phyloP scores from a whole-genome alignment of 2,113 vertebrate genomes.

The Monopterus albus region DNA sequence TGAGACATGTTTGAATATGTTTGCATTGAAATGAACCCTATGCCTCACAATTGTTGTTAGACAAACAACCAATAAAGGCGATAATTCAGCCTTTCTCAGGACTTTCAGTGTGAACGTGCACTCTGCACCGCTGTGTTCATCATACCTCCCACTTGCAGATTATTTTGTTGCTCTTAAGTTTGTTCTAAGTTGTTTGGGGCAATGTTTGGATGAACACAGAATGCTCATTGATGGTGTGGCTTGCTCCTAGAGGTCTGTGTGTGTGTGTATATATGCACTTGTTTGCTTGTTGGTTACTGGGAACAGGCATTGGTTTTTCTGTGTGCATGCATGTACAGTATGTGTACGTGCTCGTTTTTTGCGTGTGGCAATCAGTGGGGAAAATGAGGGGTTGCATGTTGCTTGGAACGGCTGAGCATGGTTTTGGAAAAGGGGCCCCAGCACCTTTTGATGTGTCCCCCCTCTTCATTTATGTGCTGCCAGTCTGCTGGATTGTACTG shows the following conservation, averaged over 20 bases:
- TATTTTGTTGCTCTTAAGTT: constrained; percentile 32
- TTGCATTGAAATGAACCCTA: constrained; percentile 6
- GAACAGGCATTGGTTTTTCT: neutral
- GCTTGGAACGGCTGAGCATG: constrained; percentile 46
- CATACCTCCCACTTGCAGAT: constrained; percentile 46
- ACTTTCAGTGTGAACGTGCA: neutral
- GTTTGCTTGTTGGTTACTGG: constrained; percentile 44
- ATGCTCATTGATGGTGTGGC: constrained; percentile 59
- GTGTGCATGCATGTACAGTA: neutral
- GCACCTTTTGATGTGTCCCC: constrained; percentile 65
- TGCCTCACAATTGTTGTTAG: constrained; percentile 4
- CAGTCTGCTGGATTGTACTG: constrained; percentile 48
- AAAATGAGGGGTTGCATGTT: constrained; percentile 58
- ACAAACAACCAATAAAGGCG: neutral
- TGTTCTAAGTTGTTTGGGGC: constrained; percentile 48
- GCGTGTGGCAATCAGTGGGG: constrained; percentile 42
- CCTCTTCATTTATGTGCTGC: constrained; percentile 65
- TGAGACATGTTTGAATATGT: neutral
- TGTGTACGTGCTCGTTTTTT: neutral
- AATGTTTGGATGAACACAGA: constrained; percentile 36
- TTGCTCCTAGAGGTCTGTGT: constrained; percentile 30
- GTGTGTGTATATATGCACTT: constrained; percentile 20
- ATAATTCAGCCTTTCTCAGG: constrained; percentile 22
- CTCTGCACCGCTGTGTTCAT: neutral
- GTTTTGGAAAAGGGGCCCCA: constrained; percentile 58